Evolutionary conservation across 2,113 vertebrate species (phyloP).

Genomic region (Bubalus kerabau): DNA sequence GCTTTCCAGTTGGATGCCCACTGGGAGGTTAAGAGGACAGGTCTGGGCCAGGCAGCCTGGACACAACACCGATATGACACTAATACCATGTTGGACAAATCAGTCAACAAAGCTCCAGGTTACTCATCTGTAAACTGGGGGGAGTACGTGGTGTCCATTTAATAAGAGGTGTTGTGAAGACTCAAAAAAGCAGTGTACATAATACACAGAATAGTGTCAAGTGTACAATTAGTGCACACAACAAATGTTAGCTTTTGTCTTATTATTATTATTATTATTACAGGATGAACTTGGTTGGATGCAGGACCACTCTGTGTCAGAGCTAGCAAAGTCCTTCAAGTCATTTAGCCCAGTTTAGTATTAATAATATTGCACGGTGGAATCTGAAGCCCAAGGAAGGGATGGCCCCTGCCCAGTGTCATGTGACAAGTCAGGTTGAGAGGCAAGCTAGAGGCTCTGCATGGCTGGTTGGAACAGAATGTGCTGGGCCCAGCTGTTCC

Average conservation of each 20-base stretch:
- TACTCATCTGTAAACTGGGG: neutral
- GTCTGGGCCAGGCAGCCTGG: neutral
- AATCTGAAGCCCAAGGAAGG: neutral
- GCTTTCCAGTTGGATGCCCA: neutral
- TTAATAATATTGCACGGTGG: neutral
- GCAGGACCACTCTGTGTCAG: neutral
- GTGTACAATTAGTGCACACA: neutral
- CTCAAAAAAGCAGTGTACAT: neutral
- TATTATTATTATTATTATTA: neutral
- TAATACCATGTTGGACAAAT: neutral
- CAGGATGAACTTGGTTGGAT: neutral
- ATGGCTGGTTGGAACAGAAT: neutral
- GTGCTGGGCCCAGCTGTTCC: neutral
- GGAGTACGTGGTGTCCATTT: neutral
- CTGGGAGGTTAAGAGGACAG: neutral
- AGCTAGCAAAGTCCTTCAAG: neutral
- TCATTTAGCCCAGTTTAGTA: neutral
- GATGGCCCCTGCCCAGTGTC: neutral
- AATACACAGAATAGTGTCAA: neutral
- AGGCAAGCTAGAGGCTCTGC: neutral
- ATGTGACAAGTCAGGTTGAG: neutral
- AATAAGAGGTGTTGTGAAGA: neutral
- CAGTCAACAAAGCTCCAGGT: neutral
- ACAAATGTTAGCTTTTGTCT: neutral
- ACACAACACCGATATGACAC: no score